Conservation (phyloP, 2,797 vertebrate genomes). For the Rhabdomys pumilio region DNA sequence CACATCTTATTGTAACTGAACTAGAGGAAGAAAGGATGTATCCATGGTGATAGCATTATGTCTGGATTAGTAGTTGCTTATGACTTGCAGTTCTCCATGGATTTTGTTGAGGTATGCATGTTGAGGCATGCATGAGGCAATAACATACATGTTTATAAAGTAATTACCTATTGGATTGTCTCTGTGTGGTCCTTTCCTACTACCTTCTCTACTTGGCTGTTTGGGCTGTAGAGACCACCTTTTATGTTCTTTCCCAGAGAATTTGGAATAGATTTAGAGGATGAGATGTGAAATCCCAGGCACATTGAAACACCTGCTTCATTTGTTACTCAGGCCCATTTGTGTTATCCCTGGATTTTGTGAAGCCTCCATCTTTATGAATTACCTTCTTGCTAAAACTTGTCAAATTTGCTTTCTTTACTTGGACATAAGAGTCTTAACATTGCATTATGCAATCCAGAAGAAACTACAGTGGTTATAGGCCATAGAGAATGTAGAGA, state of each 20-base stretch:
- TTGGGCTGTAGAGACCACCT: constrained; percentile 23
- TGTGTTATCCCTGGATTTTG: constrained; percentile 24
- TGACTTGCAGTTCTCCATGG: neutral
- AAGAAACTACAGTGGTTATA: constrained; percentile 44
- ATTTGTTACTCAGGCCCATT: constrained; percentile 53
- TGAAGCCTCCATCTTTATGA: constrained; percentile 60
- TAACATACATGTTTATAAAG: constrained; percentile 33
- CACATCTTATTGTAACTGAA: constrained; percentile 57
- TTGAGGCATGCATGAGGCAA: neutral
- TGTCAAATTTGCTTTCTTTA: constrained; percentile 64
- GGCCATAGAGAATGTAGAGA: neutral
- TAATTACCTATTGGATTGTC: neutral
- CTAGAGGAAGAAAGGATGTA: constrained; percentile 30
- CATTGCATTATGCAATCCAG: neutral
- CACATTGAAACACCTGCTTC: constrained; percentile 30
- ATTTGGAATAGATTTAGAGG: constrained; percentile 49
- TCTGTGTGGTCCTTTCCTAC: constrained; percentile 3
- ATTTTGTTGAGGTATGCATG: constrained; percentile 15
- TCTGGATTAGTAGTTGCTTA: constrained; percentile 43
- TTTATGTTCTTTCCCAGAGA: constrained; percentile 65
- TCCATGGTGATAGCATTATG: constrained; percentile 3
- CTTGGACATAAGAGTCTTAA: constrained; percentile 64
- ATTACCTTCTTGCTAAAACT: constrained; percentile 43
- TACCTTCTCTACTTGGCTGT: constrained; percentile 39
- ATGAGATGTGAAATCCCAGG: constrained; percentile 35